A percentile compares a stretch with the other conserved stretches of the same genome.
These are phyloP conservation scores for Petromus typicus DNA, from an alignment of 2,113 vertebrate species.

Conservation along the genomic window DNA sequence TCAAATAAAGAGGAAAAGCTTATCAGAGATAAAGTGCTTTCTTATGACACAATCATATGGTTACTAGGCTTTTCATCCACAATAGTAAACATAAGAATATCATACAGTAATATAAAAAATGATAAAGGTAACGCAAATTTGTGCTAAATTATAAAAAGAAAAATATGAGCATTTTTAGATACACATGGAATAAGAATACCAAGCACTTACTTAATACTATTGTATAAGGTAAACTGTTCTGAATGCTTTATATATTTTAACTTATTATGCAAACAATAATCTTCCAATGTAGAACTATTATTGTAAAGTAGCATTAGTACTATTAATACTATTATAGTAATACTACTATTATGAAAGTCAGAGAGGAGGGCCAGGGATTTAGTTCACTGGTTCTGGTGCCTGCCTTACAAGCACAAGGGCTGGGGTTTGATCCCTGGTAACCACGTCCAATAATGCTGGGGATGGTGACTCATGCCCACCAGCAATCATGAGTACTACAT, in stretches of 20 bases:
- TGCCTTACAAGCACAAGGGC: too few relatives aligned
- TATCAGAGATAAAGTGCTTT: slow-evolving; percentile 28
- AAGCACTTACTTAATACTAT: background rate
- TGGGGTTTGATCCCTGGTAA: too few relatives aligned
- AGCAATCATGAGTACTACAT: too few relatives aligned
- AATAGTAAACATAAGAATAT: background rate
- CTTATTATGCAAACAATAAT: background rate
- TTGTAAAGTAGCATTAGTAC: background rate
- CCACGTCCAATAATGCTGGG: too few relatives aligned
- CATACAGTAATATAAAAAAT: background rate
- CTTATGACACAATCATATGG: background rate
- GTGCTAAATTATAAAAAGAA: background rate
- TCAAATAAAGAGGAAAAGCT: background rate
- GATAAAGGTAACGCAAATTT: background rate
- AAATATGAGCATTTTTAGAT: slow-evolving; percentile 21
- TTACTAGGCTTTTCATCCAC: background rate
- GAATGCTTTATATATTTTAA: background rate
- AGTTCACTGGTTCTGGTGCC: too few relatives aligned
- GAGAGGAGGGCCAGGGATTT: too few relatives aligned
- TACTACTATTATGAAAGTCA: background rate
- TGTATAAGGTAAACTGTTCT: background rate
- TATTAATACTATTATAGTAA: background rate
- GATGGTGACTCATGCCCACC: too few relatives aligned
- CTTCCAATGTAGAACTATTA: background rate
- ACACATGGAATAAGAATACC: background rate